Evolutionary conservation across 2,113 vertebrate species (phyloP), one percentile per base, ranked within the genome.

Genomic region (Ochotona princeps): DNA sequence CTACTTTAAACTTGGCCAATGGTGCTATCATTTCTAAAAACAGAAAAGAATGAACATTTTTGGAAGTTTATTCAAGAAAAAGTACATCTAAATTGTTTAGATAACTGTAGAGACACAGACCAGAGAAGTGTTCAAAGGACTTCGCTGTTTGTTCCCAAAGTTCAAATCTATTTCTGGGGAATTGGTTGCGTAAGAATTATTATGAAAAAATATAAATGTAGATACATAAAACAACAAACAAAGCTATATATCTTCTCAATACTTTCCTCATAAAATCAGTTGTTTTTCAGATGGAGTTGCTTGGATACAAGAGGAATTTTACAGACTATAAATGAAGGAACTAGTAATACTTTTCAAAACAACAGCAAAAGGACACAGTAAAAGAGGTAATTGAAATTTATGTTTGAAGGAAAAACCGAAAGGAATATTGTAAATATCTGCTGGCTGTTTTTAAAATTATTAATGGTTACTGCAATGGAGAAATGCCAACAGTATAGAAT

Each of bases 371-470:
- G 65, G n/a, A 94, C 73, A 89, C 7, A 72, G 26, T 76, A 47
- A 95, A 87, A 87, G 70, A 94, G 75, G 66, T 79, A 26, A 87
- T 81, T 83, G 72, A 93, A 93, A 89, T 79, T 38, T 73, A 25
- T 63, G 67, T 87, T 87, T 86, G 81, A 79, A 76, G 38, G 74
- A n/a, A 96, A 96, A 84, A 65, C 51, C 96, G 70, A 93, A 94
- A 95, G 3, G 60, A 93, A 88, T 78, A 91, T 17, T 94, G 18
- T 75, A 90, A 76, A 32, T n/a, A 80, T 92, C 83, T 89, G 3
- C 60, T 88, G 32, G 47, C 57, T 94, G 85, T 38, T 94, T 91
- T 94, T 65, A 57, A 85, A 96, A 95, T 91, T 94, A 87, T 87
- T 89, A 90, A 94, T 74, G 47, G 88, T 84, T 90, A 83, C 21